These are phyloP conservation scores for Pilophorus perplexus DNA, from an alignment of 2,888 invertebrate species.

Conservation along the genomic window DNA sequence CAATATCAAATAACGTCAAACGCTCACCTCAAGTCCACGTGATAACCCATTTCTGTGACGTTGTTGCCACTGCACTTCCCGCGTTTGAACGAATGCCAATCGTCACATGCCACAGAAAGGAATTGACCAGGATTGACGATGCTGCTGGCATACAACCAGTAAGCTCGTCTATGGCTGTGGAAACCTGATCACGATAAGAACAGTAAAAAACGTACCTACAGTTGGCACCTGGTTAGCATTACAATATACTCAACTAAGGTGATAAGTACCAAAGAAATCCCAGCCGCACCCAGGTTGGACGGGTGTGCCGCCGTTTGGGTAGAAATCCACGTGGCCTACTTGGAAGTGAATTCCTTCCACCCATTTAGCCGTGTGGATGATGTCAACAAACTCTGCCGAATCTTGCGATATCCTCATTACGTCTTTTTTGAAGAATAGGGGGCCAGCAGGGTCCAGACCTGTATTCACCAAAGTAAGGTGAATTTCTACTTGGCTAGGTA, in stretches of 20 bases:
- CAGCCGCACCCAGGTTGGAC: constrained; percentile 65
- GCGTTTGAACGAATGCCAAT: constrained; percentile 13
- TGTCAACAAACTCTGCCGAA: constrained; percentile 66
- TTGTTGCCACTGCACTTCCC: constrained; percentile 15
- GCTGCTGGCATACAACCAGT: constrained; percentile 63
- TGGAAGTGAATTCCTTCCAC: constrained; percentile 63
- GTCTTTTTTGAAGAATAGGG: constrained; percentile 61
- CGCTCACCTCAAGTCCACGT: constrained; percentile 14
- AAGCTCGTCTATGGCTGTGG: constrained; percentile 33
- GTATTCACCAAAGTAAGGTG: too few relatives aligned
- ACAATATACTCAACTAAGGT: too few relatives aligned
- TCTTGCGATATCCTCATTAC: constrained; percentile 56
- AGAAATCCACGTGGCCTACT: constrained; percentile 70
- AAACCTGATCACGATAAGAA: constrained; percentile 17
- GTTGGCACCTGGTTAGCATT: not conserved
- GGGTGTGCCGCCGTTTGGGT: constrained; percentile 65
- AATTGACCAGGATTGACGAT: constrained; percentile 65
- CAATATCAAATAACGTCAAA: not conserved
- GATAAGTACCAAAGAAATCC: constrained; percentile 49
- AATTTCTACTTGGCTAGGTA: too few relatives aligned
- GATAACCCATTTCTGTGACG: constrained; percentile 28
- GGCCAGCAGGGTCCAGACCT: constrained; percentile 81
- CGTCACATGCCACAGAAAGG: constrained; percentile 62
- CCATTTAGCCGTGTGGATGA: constrained; percentile 69
- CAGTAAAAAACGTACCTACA: not conserved